Percentiles rank a stretch among this genome's conserved stretches.
Conservation (phyloP, 2,113 vertebrate genomes). For the Nanorana parkeri region DNA sequence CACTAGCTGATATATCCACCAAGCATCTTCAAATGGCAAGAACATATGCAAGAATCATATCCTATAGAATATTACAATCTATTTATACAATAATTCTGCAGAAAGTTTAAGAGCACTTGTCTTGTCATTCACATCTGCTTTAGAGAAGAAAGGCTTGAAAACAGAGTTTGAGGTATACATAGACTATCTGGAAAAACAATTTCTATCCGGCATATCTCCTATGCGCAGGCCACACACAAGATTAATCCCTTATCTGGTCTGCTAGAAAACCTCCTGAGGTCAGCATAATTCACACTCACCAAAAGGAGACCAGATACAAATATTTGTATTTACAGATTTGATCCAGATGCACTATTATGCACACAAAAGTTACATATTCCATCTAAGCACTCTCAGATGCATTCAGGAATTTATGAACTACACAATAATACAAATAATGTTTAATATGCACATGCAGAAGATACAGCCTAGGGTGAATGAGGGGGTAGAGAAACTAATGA, state of each 20-base stretch:
- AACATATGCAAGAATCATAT: no score
- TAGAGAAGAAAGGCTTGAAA: background rate
- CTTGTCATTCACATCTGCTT: background rate
- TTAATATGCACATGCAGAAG: no score
- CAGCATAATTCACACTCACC: slow-evolving; percentile 39
- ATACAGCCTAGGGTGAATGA: no score
- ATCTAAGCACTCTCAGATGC: no score
- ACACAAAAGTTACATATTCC: background rate
- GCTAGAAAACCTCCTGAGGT: slow-evolving; percentile 32
- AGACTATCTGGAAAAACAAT: slow-evolving; percentile 44
- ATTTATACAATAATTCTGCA: no score
- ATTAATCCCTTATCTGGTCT: slow-evolving; percentile 19
- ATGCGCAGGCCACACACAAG: slow-evolving; percentile 33
- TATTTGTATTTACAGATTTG: slow-evolving; percentile 13
- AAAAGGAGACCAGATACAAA: slow-evolving; percentile 41
- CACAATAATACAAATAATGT: no score
- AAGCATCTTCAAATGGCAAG: no score
- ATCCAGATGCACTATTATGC: slow-evolving; percentile 1
- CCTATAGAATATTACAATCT: no score
- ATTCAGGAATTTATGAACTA: no score
- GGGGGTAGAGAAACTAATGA: no score
- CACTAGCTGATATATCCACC: no score
- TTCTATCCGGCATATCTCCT: background rate
- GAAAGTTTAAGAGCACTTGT: no score
- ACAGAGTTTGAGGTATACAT: slow-evolving; percentile 7